Percentiles rank a stretch among this genome's conserved stretches.
Conservation (phyloP, 2,888 invertebrate species). For the Trissolcus brochymenae region DNA sequence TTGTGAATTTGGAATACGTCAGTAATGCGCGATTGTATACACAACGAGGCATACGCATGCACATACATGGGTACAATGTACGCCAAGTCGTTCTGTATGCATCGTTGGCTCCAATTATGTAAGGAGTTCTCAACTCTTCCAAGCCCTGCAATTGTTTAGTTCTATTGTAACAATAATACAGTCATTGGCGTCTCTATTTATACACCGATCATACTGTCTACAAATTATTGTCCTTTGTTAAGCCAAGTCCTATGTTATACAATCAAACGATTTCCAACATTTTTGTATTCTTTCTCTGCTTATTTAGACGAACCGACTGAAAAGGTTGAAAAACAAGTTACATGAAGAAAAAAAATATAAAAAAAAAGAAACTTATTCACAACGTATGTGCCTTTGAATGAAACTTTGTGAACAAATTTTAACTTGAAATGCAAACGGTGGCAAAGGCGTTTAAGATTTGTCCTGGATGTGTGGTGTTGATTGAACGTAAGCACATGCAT, state of each 20-base stretch:
- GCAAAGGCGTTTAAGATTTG: constrained; percentile 31
- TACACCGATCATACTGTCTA: constrained; percentile 13
- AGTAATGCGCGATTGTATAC: constrained; percentile 43
- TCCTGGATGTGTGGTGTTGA: constrained; percentile 18
- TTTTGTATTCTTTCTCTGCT: too few relatives aligned
- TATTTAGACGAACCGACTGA: too few relatives aligned
- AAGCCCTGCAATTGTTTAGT: constrained; percentile 41
- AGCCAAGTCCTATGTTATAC: neutral
- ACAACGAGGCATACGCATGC: constrained; percentile 35
- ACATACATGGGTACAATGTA: constrained; percentile 68
- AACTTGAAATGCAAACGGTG: constrained; percentile 1
- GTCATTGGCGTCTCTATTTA: constrained; percentile 35
- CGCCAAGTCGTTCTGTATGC: constrained; percentile 69
- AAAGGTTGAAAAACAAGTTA: neutral
- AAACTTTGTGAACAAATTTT: too few relatives aligned
- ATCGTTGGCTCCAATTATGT: constrained; percentile 73
- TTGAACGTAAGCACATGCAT: constrained; percentile 10
- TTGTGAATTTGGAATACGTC: constrained; percentile 37
- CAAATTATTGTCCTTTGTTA: constrained; percentile 15
- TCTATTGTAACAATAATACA: constrained; percentile 27
- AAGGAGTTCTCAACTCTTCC: constrained; percentile 69
- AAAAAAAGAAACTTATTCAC: neutral
- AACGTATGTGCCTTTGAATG: neutral
- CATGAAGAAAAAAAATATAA: neutral
- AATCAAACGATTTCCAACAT: constrained; percentile 4